Evolutionary conservation across 2,113 vertebrate genomes (phyloP), one percentile per base, ranked within the genome.

Genomic region (Numenius arquata): DNA sequence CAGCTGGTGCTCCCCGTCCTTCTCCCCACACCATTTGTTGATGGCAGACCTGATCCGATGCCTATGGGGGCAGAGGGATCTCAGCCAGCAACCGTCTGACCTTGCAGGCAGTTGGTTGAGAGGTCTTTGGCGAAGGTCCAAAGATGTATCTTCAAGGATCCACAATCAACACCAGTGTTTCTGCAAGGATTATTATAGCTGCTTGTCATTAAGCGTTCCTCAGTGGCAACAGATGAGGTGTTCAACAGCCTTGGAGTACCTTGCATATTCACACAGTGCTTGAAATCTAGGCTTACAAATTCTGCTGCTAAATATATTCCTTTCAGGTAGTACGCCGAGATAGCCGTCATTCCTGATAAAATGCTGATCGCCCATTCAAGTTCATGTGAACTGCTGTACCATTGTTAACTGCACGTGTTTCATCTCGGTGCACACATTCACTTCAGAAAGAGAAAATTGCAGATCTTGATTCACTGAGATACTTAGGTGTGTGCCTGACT

Each of bases 391-490:
- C 30, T 19, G 38, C 61, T 63, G 55, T 25, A 2, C 29, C 43
- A 2, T 5, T 40, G 19, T 15, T 62, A 40, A 5, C 43, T 17
- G 59, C 75, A 29, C 0, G 0, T 23, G 52, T 3, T 78, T 61
- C 73, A 43, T 36, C 45, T 41, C 59, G 26, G 15, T 25, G 75
- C 79, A 56, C 29, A 3, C 1, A 1, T 27, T 58, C 29, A 6
- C 66, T 90, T 75, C 91, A 67, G 76, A 29, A 9, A 30, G 41
- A 17, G 36, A 47, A 82, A 55, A 50, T 0, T 14, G n/a, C 70
- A 67, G 41, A 29, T 27, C 70, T 73, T 26, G 4, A 22, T 3
- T 67, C 76, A 11, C 38, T 36, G 36, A 16, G 55, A 15, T 14
- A 2, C 27, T 81, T n/a, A 8, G 72, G 55, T n/a, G 18, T 0